Conservation (phyloP, 2,113 vertebrate species). For the Mellivora capensis region DNA sequence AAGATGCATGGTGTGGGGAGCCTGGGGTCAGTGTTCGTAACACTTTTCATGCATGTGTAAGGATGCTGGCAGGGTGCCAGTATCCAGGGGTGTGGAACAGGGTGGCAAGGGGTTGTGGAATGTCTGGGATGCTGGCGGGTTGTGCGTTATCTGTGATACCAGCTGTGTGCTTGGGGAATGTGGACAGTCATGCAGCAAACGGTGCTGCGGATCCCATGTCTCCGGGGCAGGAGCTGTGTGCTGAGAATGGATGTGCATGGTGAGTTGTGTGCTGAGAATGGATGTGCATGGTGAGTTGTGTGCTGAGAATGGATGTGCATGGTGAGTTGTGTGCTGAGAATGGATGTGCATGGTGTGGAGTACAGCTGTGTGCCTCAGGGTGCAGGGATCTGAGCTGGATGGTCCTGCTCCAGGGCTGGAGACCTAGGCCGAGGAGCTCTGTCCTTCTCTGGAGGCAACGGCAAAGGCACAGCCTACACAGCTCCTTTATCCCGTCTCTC, state of each 20-base stretch:
- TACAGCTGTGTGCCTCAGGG: not conserved
- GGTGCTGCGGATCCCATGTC: not conserved
- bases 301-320: not conserved
- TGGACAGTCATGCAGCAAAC: not conserved
- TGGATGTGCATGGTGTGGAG: not conserved
- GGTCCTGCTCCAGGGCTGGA: not conserved
- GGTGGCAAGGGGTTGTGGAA: no score
- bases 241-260: not conserved
- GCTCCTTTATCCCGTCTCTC: not conserved
- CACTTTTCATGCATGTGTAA: not conserved
- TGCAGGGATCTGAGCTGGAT: not conserved
- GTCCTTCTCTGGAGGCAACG: not conserved
- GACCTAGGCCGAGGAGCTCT: not conserved
- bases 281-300: not conserved
- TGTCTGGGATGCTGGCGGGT: accelerated
- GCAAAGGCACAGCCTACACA: not conserved
- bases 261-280: not conserved
- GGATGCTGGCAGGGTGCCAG: not conserved
- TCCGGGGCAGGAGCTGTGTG: not conserved
- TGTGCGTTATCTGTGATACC: not conserved
- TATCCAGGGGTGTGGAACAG: not conserved
- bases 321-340: not conserved
- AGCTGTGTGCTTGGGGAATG: not conserved
- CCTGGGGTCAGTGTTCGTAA: not conserved
- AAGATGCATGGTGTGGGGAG: not conserved